Evolutionary conservation across 2,113 vertebrate species (phyloP).

Genomic region (Fulmarus glacialis): DNA sequence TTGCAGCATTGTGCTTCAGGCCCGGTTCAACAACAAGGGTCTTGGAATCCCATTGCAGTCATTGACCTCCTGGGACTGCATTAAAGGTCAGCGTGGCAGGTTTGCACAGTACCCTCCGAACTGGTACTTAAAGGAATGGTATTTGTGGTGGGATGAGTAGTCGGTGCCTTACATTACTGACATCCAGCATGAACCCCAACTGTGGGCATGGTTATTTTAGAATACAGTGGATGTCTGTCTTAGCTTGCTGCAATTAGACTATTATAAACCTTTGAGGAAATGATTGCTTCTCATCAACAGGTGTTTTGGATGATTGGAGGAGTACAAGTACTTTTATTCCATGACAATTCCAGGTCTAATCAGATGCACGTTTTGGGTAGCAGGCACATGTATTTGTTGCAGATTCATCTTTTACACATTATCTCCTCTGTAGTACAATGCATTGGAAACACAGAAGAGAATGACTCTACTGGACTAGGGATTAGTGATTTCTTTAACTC

Average conservation of each 20-base stretch:
- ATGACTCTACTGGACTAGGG: background rate
- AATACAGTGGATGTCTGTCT: accelerated
- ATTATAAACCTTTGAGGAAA: background rate
- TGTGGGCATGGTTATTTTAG: background rate
- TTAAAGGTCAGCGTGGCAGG: accelerated
- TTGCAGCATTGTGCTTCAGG: accelerated
- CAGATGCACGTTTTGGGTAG: background rate
- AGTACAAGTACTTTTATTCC: background rate
- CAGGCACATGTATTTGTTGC: background rate
- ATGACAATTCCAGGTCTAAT: background rate
- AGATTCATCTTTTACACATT: background rate
- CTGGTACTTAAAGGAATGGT: accelerated
- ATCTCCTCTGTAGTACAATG: background rate
- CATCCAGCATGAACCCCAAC: background rate
- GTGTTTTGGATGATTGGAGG: background rate
- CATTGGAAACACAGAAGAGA: too few species aligned
- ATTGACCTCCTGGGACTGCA: background rate
- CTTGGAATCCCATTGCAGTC: background rate
- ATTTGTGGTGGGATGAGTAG: background rate
- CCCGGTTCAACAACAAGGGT: accelerated
- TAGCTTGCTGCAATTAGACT: background rate
- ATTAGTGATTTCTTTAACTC: background rate
- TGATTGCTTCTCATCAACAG: background rate
- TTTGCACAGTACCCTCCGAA: accelerated
- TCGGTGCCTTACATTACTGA: background rate